phyloP scores from a whole-genome alignment of 2,113 vertebrate species.

The Microcebus murinus region DNA sequence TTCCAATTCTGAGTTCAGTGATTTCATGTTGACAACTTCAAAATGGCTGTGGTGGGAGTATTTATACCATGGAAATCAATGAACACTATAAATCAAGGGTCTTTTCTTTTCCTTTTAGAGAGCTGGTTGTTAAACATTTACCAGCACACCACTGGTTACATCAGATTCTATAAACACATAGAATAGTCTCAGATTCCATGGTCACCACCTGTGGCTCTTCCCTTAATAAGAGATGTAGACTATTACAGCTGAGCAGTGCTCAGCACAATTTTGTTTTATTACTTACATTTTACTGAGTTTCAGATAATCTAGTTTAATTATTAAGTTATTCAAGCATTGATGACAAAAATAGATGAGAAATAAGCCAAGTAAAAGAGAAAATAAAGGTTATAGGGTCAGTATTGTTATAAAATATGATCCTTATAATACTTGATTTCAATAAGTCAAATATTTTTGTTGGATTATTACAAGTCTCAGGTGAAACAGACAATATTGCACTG shows the following conservation, averaged over 20 bases:
- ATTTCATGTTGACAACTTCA: neutral
- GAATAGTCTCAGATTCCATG: neutral
- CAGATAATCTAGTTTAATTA: constrained; percentile 47
- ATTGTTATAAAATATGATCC: neutral
- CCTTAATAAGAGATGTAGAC: neutral
- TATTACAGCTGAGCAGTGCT: neutral
- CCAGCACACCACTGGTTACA: neutral
- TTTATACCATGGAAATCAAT: neutral
- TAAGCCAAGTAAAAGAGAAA: neutral
- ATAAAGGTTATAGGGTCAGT: neutral
- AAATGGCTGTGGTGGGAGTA: neutral
- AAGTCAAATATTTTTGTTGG: neutral
- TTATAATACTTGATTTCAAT: constrained; percentile 29
- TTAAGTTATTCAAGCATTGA: constrained; percentile 28
- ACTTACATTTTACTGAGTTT: constrained; percentile 24
- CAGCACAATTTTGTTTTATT: neutral
- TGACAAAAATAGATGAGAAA: constrained; percentile 48
- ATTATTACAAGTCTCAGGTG: neutral
- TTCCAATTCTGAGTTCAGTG: neutral
- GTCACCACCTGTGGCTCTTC: neutral
- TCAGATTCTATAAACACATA: neutral
- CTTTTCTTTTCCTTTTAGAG: neutral
- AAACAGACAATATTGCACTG: neutral
- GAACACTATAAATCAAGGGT: neutral
- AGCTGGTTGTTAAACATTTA: neutral